Evolutionary conservation across 2,797 vertebrate species (phyloP), one percentile per base, ranked within the genome.

Genomic region (Echeneis naucrates): DNA sequence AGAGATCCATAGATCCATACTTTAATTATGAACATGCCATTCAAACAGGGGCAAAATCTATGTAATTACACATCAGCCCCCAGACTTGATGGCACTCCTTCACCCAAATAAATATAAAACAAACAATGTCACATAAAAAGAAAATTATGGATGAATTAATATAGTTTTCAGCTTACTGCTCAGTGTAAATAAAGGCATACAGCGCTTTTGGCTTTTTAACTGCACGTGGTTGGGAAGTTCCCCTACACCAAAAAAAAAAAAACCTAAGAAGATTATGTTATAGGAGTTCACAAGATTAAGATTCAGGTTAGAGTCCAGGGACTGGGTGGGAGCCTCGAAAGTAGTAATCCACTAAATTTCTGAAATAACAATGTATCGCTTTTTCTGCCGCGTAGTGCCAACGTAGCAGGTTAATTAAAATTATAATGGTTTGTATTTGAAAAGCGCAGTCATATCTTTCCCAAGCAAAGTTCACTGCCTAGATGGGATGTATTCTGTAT

Each of bases 171-270:
- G 21, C 14, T 56, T 52, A 52, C 50, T 17, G 21, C 14, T 56
- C 27, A 52, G 26, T 17, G 33, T n/a, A 38, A 40, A 52, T 8
- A 8, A 64, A 42, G 16, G 37, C 19, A 55, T 50, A 32, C 6
- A 44, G 14, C 45, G 32, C 6, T 32, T 8, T 55, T 55, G 52
- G 13, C 45, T 44, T 65, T 56, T 19, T 33, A 60, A 30, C 13
- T 19, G 17, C 17, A 33, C 45, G 60, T 47, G 45, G 72, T 55
- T 17, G 51, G 72, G 52, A 75, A 68, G 52, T 63, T 72, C 58
- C 73, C 68, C 12, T 26, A 30, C 45, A 56, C 26, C n/a, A n/a
- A n/a, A n/a, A 9, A 17, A 16, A 42, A 54, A 13, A 21, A 52
- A 1, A 12, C 11, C 16, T 45, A 23, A 44, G 16, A 40, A 8